These are phyloP conservation scores for Alentia gelatinosa DNA, from an alignment of 2,888 invertebrate genomes.

Conservation along the genomic window DNA sequence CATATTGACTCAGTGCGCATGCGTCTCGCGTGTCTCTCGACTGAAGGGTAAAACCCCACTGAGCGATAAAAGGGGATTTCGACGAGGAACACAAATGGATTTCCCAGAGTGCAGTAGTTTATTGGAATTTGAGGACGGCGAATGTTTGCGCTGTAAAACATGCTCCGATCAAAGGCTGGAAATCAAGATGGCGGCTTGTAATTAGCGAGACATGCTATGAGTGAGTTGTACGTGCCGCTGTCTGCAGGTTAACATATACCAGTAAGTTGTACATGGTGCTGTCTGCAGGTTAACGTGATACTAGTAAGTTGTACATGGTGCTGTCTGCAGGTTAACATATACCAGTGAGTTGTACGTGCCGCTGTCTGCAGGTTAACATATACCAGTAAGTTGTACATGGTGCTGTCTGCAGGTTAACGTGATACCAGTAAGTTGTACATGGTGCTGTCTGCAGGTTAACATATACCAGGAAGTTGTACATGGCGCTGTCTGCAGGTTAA, in stretches of 20 bases:
- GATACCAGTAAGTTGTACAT: too few species aligned
- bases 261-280: too few species aligned
- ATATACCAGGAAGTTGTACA: too few species aligned
- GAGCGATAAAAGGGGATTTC: background rate
- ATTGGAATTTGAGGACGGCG: background rate
- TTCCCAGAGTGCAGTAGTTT: slow-evolving; percentile 27
- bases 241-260: background rate
- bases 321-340: too few species aligned
- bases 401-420: too few species aligned
- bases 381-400: too few species aligned
- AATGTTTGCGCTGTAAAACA: slow-evolving; percentile 20
- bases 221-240: background rate
- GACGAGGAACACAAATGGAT: slow-evolving; percentile 8
- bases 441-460: too few species aligned
- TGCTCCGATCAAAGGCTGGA: slow-evolving; percentile 4
- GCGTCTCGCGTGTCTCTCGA: background rate
- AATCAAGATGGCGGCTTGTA: background rate
- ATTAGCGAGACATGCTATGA: slow-evolving; percentile 6
- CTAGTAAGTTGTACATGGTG: too few species aligned
- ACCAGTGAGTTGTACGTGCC: too few species aligned
- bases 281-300: too few species aligned
- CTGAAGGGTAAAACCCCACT: background rate
- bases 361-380: too few species aligned
- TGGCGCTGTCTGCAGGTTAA: too few species aligned
- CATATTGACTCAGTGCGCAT: background rate